Base-by-base conservation (phyloP, 2,113 vertebrate genomes). In the Myiagra hebetior region DNA sequence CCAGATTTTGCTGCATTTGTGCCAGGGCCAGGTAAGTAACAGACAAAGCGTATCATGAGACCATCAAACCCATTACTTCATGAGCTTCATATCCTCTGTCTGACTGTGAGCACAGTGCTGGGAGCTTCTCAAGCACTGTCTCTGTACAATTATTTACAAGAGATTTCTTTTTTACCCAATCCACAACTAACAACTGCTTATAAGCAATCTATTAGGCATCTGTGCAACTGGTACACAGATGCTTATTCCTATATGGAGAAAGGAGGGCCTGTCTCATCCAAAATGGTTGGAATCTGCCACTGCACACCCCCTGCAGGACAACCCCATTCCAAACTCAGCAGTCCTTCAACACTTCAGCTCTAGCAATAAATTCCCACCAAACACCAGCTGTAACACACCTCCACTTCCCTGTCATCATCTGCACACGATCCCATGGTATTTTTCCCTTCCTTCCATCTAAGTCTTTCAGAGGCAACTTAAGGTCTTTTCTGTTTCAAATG, bases 381-480 rank as follows among this genome's bases (percentile, higher is more conserved):
- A 89, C 17, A 52, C 2, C 30, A 85, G 22, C 39, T 74, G 50
- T 59, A 69, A 89, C 12, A 77, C 68, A 65, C n/a, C 14, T 41
- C 16, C 21, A 56, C 22, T 24, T 65, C 12, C 19, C 50, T 49
- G 26, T 69, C 31, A 37, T 41, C 65, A 53, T 14, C 70, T 46
- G 52, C 15, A 62, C 23, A 57, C 0, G 0, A 63, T 37, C 9
- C 5, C n/a, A 12, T 19, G 16, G 10, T 55, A 44, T 27, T 67
- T 46, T 50, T 59, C 37, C 80, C 31, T 64, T 90, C 21, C 42
- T 88, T 83, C 53, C 62, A 85, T 15, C 14, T 33, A 79, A 28
- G 35, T 50, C 22, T 63, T 82, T 47, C 44, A 79, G 44, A 6
- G 4, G 72, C 13, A 75, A 37, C 4, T 39, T 64, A 14, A 91